These are phyloP conservation scores for Trachymyrmex septentrionalis DNA, from an alignment of 1,140 invertebrate genomes.

Conservation along the genomic window DNA sequence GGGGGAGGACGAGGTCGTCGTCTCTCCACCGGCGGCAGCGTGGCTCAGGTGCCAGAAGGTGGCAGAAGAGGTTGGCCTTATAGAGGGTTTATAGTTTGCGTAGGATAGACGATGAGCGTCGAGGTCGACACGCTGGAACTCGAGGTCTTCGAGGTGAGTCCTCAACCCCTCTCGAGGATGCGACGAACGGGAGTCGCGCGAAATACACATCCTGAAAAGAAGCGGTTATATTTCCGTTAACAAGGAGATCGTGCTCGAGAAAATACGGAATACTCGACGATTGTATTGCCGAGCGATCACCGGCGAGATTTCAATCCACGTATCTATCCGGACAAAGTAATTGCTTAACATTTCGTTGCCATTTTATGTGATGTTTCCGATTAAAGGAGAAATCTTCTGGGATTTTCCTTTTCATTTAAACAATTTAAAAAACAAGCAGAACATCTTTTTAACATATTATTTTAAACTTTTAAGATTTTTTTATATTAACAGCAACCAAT, in stretches of 20 bases:
- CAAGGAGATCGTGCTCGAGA: conserved; percentile 8
- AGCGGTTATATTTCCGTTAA: neutral
- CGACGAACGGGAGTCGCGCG: conserved; percentile 70
- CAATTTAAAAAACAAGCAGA: neutral
- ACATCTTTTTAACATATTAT: neutral
- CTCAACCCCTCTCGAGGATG: conserved; percentile 67
- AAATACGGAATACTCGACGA: conserved; percentile 5
- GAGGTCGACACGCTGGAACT: conserved; percentile 85
- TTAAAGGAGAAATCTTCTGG: neutral
- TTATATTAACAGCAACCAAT: neutral
- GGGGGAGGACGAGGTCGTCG: conserved; percentile 75
- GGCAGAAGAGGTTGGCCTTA: conserved; percentile 80
- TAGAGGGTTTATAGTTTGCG: conserved; percentile 81
- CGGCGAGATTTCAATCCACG: conserved; percentile 20
- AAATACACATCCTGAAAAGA: neutral
- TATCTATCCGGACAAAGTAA: neutral
- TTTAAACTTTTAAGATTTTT: neutral
- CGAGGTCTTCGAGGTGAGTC: conserved; percentile 86
- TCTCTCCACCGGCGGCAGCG: conserved; percentile 75
- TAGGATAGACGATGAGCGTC: conserved; percentile 83
- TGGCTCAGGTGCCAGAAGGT: conserved; percentile 79
- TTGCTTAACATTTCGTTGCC: conserved; percentile 26
- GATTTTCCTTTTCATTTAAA: neutral
- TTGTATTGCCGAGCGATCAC: neutral
- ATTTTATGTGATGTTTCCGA: neutral